A percentile compares a stretch with the other conserved stretches of the same genome.
Conservation (phyloP, 2,797 vertebrate species). For the Pantherophis alleghaniensis region DNA sequence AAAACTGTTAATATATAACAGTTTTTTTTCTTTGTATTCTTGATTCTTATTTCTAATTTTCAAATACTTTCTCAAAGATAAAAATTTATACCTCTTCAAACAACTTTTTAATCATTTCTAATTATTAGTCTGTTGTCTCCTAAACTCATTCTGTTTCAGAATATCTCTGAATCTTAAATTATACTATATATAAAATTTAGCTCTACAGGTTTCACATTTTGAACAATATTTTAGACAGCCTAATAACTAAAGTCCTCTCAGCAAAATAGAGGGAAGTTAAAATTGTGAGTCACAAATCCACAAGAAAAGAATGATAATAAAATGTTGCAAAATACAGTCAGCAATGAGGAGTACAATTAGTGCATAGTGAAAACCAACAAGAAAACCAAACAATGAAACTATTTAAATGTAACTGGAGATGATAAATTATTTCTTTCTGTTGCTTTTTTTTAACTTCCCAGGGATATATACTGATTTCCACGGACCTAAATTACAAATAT, state of each 20-base stretch:
- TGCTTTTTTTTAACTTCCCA: conserved; percentile 43
- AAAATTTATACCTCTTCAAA: no score
- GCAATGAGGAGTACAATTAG: background rate
- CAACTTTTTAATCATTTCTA: no score
- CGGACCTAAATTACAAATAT: conserved; percentile 55
- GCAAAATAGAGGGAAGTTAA: background rate
- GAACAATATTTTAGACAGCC: background rate
- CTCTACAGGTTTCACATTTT: background rate
- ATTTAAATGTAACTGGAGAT: background rate
- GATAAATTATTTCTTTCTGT: background rate
- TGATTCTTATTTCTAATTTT: no score
- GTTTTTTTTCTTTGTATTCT: no score
- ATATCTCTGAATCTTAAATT: background rate
- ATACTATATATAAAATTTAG: background rate
- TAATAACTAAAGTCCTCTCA: background rate
- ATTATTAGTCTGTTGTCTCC: background rate
- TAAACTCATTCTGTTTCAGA: background rate
- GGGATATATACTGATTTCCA: conserved; percentile 66
- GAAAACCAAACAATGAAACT: background rate
- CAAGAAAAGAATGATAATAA: background rate
- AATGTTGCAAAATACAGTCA: background rate
- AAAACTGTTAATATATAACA: no score
- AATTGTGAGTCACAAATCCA: background rate
- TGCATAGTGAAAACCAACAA: background rate
- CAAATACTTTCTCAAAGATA: no score